A percentile compares a stretch with the other conserved stretches of the same genome.
Conservation (phyloP, 2,113 vertebrate genomes). For the Mesoclemmys tuberculata region DNA sequence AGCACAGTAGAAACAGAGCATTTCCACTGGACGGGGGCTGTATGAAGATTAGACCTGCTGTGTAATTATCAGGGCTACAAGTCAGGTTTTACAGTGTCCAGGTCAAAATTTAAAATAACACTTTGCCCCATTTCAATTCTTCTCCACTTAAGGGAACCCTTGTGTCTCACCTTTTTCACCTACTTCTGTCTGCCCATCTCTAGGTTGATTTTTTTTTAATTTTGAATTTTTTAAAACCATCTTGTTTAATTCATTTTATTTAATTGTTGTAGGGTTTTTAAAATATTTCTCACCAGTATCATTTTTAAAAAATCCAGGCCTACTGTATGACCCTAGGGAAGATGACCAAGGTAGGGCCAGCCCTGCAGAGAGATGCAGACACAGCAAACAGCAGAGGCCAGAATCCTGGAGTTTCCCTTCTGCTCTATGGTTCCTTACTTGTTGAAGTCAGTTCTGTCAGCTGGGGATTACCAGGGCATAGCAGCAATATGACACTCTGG, state of each 20-base stretch:
- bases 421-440: not conserved
- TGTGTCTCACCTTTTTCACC: not conserved
- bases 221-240: not conserved
- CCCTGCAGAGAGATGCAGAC: not conserved
- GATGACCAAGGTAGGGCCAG: not conserved
- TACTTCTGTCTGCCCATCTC: not conserved
- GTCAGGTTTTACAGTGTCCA: constrained; percentile 32
- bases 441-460: not conserved
- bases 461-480: not conserved
- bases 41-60: constrained; percentile 22
- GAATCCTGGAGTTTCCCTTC: not conserved
- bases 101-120: not conserved
- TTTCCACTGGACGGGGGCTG: constrained; percentile 18
- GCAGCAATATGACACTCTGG: not conserved
- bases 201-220: not conserved
- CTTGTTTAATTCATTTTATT: not conserved
- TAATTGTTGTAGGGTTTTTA: not conserved
- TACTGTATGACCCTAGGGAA: constrained; percentile 2
- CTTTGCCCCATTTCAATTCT: not conserved
- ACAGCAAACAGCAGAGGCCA: not conserved
- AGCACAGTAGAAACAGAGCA: not conserved
- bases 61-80: not conserved
- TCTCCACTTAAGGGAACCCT: not conserved
- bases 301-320: constrained; percentile 19
- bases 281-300: not conserved